phyloP scores from a whole-genome alignment of 2,797 vertebrate species.

The Propithecus deckenii region DNA sequence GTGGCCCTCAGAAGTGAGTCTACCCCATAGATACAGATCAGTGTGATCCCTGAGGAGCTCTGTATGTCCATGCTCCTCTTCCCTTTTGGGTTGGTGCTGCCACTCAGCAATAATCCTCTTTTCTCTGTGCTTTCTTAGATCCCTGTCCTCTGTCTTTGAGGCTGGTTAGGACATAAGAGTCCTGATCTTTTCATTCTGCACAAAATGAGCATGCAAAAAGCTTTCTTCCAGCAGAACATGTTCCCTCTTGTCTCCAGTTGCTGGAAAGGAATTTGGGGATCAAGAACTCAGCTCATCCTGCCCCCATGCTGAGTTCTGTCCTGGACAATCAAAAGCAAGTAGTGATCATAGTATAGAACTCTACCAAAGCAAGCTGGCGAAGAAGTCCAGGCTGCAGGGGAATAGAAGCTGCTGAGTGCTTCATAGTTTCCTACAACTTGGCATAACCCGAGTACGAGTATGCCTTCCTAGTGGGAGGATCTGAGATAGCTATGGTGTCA shows the following conservation, averaged over 20 bases:
- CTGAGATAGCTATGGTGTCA: conserved; percentile 49
- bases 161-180: conserved; percentile 64
- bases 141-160: conserved; percentile 76
- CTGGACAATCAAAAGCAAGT: conserved; percentile 83
- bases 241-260: conserved; percentile 56
- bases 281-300: conserved; percentile 58
- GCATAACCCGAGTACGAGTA: conserved; percentile 20
- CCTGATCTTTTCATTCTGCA: conserved; percentile 71
- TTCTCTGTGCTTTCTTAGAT: conserved; percentile 72
- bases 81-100: conserved; percentile 77
- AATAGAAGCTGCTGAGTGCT: conserved; percentile 4
- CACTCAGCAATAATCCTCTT: conserved; percentile 85
- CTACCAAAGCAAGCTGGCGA: conserved; percentile 1
- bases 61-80: conserved; percentile 52
- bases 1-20: conserved; percentile 52
- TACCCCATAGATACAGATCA: not conserved
- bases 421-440: not conserved
- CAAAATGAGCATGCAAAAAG: conserved; percentile 68
- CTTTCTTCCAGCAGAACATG: conserved; percentile 54
- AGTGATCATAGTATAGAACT: not conserved
- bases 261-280: conserved; percentile 62
- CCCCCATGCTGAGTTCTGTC: conserved; percentile 74
- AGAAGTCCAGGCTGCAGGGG: conserved; percentile 2
- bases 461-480: conserved; percentile 31
- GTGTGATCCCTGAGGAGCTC: conserved; percentile 30